phyloP scores from a whole-genome alignment of 2,797 vertebrate species.

The Erithacus rubecula region DNA sequence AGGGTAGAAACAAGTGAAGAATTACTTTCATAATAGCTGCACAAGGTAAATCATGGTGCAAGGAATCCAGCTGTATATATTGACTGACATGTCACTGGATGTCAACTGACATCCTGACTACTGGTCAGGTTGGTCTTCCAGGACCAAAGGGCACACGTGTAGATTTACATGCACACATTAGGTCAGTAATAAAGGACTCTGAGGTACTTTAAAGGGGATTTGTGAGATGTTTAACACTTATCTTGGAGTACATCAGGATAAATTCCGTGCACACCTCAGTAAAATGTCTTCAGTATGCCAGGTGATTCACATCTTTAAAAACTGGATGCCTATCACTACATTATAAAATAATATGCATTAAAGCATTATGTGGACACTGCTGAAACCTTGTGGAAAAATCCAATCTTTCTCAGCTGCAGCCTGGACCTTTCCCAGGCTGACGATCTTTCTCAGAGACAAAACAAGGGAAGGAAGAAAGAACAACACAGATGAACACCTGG shows the following conservation, averaged over 20 bases:
- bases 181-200: background rate
- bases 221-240: background rate
- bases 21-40: background rate
- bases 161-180: rapidly evolving
- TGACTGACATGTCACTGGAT: background rate
- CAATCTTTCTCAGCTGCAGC: no score
- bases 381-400: no score
- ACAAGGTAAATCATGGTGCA: background rate
- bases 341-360: background rate
- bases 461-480: no score
- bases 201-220: background rate
- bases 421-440: no score
- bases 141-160: background rate
- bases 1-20: background rate
- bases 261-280: background rate
- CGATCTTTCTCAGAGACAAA: no score
- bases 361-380: background rate
- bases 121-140: background rate
- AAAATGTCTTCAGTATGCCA: background rate
- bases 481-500: no score
- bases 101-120: no score
- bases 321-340: background rate
- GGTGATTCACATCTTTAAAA: background rate
- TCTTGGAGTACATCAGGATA: background rate
- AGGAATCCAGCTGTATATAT: background rate